Evolutionary conservation across 2,797 vertebrate genomes (phyloP), one percentile per base, ranked within the genome.

Genomic region (Linurgus olivaceus): DNA sequence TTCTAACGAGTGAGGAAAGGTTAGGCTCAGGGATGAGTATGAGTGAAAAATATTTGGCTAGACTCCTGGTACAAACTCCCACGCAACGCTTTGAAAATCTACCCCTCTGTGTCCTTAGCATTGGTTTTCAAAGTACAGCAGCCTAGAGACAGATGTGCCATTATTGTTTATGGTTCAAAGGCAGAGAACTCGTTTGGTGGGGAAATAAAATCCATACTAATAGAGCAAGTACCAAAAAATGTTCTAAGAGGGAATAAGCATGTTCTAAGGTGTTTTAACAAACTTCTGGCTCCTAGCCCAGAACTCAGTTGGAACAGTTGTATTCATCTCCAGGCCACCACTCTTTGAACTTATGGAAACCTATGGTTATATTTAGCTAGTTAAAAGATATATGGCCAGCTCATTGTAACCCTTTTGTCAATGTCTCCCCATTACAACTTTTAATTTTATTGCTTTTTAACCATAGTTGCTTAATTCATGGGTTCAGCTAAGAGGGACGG

Each of bases 331-430:
- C 92, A 95, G 88, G 96, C 95, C 96, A 96, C 95, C 91, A 94
- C 73, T 89, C 96, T 97, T 97, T 97, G 96, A 97, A 97, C 96
- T 95, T 91, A 88, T 70, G 93, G 94, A 96, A 97, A 96, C 92
- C 96, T 86, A 93, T 89, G 89, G 96, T 94, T 96, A 95, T 95
- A 97, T 96, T 96, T 95, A 96, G 93, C 87, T 93, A 96, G 93
- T 94, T 93, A 95, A 93, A 97, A 97, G 96, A 96, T 97, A 90
- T 87, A 96, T 89, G 85, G 59, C 89, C 83, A 87, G 80, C 0
- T 5, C 65, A 89, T 86, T 90, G 92, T 93, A 92, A 85, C 88
- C 88, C 86, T 95, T 95, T 92, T 94, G 94, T 96, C 94, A 90
- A 90, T 86, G 94, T 71, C 78, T 96, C 81, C 66, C 79, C 73